These are phyloP conservation scores for Hypotaenidia okinawae DNA, from an alignment of 2,797 vertebrate species.

Conservation along the genomic window DNA sequence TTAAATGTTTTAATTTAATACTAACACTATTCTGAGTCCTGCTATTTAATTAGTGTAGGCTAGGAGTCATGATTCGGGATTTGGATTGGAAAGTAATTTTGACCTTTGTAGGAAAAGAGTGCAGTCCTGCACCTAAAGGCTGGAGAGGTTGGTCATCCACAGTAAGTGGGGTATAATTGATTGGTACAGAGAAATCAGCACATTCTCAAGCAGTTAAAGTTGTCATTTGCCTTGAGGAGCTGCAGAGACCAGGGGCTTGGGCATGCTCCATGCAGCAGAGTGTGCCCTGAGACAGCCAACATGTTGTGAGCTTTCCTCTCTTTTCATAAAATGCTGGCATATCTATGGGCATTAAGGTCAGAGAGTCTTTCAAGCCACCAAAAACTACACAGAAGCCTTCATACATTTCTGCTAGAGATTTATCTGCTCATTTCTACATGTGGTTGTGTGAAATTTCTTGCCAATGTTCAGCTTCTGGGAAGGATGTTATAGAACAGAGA, in stretches of 20 bases:
- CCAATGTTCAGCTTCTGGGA: not conserved
- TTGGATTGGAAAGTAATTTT: not conserved
- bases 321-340: not conserved
- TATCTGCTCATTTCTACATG: not conserved
- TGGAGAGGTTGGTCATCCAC: not conserved
- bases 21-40: not conserved
- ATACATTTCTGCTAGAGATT: not conserved
- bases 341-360: not conserved
- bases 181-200: not conserved
- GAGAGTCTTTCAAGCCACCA: not conserved
- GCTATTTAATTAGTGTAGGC: not conserved
- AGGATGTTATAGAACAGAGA: not conserved
- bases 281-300: not conserved
- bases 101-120: not conserved
- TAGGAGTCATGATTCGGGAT: not conserved
- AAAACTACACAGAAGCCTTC: not conserved
- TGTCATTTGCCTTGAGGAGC: not conserved
- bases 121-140: not conserved
- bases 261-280: not conserved
- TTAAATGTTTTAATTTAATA: not conserved
- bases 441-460: not conserved
- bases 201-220: not conserved
- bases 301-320: not conserved
- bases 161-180: not conserved
- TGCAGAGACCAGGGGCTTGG: not conserved